A percentile compares a stretch with the other conserved stretches of the same genome.
Evolutionary conservation across 2,888 invertebrate genomes (phyloP).

Genomic region (Brachypalpus laphriformis): DNA sequence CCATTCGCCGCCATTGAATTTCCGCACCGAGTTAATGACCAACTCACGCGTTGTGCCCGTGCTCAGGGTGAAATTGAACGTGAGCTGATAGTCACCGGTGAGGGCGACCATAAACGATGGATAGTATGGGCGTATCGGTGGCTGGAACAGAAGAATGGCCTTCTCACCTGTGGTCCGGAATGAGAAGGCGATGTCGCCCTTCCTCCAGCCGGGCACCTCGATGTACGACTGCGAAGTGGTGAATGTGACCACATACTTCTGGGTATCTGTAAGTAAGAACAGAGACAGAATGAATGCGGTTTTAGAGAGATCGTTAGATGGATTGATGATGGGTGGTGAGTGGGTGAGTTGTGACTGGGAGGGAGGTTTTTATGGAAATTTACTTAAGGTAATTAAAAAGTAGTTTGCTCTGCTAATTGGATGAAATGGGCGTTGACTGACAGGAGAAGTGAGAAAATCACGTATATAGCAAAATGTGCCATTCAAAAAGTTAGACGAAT

Average conservation of each 20-base stretch:
- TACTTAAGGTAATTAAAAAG: conserved; percentile 58
- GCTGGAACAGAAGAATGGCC: conserved; percentile 95
- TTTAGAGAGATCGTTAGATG: conserved; percentile 20
- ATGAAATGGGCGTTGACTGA: background rate
- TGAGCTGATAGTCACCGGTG: conserved; percentile 93
- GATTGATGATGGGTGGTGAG: conserved; percentile 3
- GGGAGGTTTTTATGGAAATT: conserved; percentile 10
- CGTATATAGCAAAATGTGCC: too few species aligned
- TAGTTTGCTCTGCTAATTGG: conserved; percentile 55
- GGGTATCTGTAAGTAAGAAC: conserved; percentile 87
- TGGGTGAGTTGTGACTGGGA: too few species aligned
- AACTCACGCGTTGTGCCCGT: conserved; percentile 92
- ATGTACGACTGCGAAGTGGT: conserved; percentile 96
- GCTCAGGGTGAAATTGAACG: conserved; percentile 94
- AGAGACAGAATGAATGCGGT: conserved; percentile 6
- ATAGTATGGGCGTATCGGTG: conserved; percentile 93
- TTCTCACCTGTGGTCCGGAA: conserved; percentile 95
- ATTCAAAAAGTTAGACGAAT: background rate
- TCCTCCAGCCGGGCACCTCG: conserved; percentile 96
- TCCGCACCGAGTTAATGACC: conserved; percentile 91
- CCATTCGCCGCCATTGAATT: conserved; percentile 96
- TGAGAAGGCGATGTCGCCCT: conserved; percentile 95
- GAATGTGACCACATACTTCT: conserved; percentile 96
- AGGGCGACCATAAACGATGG: conserved; percentile 96
- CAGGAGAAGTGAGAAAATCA: too few species aligned